Percentiles rank a stretch among this genome's conserved stretches.
These are phyloP conservation scores for Escarpia spicata DNA, from an alignment of 2,888 invertebrate genomes.

Conservation along the genomic window DNA sequence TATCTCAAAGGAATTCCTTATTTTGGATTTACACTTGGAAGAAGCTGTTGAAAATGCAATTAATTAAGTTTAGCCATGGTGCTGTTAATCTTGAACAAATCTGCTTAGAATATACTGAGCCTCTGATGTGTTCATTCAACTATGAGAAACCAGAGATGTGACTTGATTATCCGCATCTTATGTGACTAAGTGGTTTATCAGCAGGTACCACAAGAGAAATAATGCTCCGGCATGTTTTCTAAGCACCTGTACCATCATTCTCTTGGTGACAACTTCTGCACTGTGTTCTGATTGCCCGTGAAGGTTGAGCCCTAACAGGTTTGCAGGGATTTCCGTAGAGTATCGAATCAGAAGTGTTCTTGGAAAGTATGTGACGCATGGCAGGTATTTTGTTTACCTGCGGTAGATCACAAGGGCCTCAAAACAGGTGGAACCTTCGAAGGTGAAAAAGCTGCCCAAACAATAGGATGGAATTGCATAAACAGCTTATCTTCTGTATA, in stretches of 20 bases:
- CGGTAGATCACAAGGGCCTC: too few relatives aligned
- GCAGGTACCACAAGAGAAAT: neutral
- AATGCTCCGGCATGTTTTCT: neutral
- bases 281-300: neutral
- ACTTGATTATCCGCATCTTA: neutral
- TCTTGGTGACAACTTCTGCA: neutral
- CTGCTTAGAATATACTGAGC: neutral
- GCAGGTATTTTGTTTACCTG: too few relatives aligned
- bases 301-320: slow-evolving; percentile 2
- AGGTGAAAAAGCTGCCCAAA: too few relatives aligned
- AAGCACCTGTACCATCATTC: neutral
- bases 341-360: neutral
- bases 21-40: neutral
- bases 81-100: neutral
- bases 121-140: neutral
- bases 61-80: neutral
- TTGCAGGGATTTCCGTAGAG: neutral
- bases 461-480: too few relatives aligned
- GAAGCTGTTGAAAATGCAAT: neutral
- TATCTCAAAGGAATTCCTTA: neutral
- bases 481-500: too few relatives aligned
- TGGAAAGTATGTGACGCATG: neutral
- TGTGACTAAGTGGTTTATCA: neutral
- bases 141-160: neutral
- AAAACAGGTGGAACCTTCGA: too few relatives aligned